phyloP scores from a whole-genome alignment of 2,888 invertebrate genomes.

The Cerastis rubricosa region DNA sequence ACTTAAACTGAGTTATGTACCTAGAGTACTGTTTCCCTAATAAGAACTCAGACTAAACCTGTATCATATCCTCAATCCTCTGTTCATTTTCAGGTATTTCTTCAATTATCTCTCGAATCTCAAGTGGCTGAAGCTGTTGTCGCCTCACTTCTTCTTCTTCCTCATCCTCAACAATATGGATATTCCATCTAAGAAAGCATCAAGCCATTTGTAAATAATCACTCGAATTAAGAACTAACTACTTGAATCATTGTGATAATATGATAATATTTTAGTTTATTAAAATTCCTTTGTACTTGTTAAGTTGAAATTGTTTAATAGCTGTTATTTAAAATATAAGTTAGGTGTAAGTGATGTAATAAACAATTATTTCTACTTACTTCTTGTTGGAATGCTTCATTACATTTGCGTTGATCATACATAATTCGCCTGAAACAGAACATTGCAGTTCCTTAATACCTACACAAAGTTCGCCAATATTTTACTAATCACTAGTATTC shows the following conservation, averaged over 20 bases:
- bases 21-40: background rate
- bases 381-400: slow-evolving; percentile 81
- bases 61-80: slow-evolving; percentile 78
- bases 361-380: slow-evolving; percentile 73
- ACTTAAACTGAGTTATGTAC: background rate
- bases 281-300: background rate
- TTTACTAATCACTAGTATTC: background rate
- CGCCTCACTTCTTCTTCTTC: slow-evolving; percentile 54
- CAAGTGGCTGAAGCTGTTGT: slow-evolving; percentile 57
- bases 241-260: slow-evolving; percentile 47
- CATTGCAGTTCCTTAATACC: background rate
- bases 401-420: slow-evolving; percentile 84
- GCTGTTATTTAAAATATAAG: background rate
- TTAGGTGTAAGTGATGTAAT: background rate
- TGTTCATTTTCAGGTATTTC: slow-evolving; percentile 76
- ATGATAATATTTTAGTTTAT: background rate
- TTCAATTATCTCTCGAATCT: slow-evolving; percentile 61
- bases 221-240: slow-evolving; percentile 12
- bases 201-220: slow-evolving; percentile 6
- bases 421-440: slow-evolving; percentile 80
- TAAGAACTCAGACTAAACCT: slow-evolving; percentile 63
- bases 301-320: slow-evolving; percentile 17
- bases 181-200: slow-evolving; percentile 67
- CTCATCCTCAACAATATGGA: slow-evolving; percentile 56
- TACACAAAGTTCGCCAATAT: background rate